Evolutionary conservation across 2,888 invertebrate genomes (phyloP).

Genomic region (Rhagonycha fulva): DNA sequence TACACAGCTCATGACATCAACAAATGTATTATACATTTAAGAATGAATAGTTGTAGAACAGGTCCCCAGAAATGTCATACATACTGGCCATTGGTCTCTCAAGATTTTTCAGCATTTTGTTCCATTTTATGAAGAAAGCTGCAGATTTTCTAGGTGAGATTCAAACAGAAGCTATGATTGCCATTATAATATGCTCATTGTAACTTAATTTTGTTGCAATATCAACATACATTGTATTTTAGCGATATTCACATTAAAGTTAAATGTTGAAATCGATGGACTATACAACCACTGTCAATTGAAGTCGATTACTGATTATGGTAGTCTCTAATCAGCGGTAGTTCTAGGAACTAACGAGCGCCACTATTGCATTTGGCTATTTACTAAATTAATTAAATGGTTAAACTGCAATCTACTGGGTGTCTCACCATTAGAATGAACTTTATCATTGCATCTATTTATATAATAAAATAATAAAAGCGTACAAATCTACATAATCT

Average conservation of each 20-base stretch:
- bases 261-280: slow-evolving; percentile 29
- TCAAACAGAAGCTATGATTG: too few relatives aligned
- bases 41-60: too few relatives aligned
- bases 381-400: slow-evolving; percentile 33
- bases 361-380: slow-evolving; percentile 30
- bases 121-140: too few relatives aligned
- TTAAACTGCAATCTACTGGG: slow-evolving; percentile 17
- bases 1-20: too few relatives aligned
- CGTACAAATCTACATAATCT: too few relatives aligned
- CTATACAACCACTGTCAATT: slow-evolving; percentile 35
- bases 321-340: slow-evolving; percentile 34
- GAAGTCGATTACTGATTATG: slow-evolving; percentile 36
- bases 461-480: too few relatives aligned
- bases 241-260: slow-evolving; percentile 17
- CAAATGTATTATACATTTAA: too few relatives aligned
- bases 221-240: background rate
- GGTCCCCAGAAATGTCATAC: too few relatives aligned
- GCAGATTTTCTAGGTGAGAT: too few relatives aligned
- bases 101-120: too few relatives aligned
- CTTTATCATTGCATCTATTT: background rate
- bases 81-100: too few relatives aligned
- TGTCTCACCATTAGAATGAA: background rate
- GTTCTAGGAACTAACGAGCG: slow-evolving; percentile 33
- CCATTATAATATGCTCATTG: too few relatives aligned
- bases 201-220: background rate